Base-by-base conservation (phyloP, 2,797 vertebrate genomes). In the Rallus crepitans region DNA sequence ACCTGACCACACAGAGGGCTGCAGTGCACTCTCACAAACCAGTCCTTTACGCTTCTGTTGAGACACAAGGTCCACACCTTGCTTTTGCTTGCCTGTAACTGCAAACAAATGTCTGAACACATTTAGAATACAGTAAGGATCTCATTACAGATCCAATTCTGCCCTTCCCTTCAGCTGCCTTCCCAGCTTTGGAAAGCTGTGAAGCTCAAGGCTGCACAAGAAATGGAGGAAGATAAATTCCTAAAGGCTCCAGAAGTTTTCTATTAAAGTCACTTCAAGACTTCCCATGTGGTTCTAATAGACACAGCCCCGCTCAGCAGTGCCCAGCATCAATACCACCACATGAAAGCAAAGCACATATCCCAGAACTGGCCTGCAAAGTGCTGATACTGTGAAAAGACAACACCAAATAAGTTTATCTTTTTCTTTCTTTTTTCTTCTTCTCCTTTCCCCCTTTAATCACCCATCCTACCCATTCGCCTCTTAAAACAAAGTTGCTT, bases 251-350 rank as follows among this genome's bases (percentile, higher is more conserved):
- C 95, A 94, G 86, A 93, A 95, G 92, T 92, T 96, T 96, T 89
- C 25, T 89, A 89, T 95, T 96, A 93, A 82, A 92, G 39, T 16
- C 81, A 53, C 56, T 94, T 82, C 73, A 77, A 95, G 75, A 50
- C 42, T 93, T 90, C 63, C 82, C 97, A 97, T 87, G 96, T 95
- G 97, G 97, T 94, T 96, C 91, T 78, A 95, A 96, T 92, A 93
- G 94, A 80, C 86, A 71, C 68, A 92, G 80, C 77, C 94, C 82
- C 6, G 72, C 76, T 73, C 89, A 96, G 94, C 95, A 95, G 94
- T 89, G 95, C 95, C 94, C 95, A 87, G 95, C 97, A 87, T 91
- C 69, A 87, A 89, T 55, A 87, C 42, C 92, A 72, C 96, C 97
- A 97, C 97, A 96, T 96, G 94, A 97, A 97, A 97, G 97, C 69